Evolutionary conservation across 2,888 invertebrate species (phyloP), one percentile per base, ranked within the genome.

Genomic region (Yponomeuta sedellus): DNA sequence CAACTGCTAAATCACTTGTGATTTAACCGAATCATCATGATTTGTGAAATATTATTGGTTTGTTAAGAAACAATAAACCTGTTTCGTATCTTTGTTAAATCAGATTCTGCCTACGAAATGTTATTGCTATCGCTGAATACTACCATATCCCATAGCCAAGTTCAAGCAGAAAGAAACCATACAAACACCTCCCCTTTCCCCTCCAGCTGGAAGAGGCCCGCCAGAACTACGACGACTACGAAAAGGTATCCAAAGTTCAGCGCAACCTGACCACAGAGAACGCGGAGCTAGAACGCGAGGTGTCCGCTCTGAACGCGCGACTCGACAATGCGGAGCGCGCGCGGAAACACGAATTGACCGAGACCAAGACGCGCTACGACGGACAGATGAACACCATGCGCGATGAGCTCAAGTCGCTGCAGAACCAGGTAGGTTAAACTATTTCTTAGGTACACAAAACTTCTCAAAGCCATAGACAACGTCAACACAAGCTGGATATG

Each of bases 341-440:
- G 28, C 93, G 95, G 67, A 96, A 96, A 78, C 92, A 94, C 10
- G 97, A 98, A 77, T 85, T 97, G 40, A 94, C 94, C 1, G 95
- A 97, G 68, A 94, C 95, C 67, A 96, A 97, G 82, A 92, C 95
- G 82, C 93, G 97, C 66, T 97, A 97, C 78, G 98, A 98, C 75
- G 95, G 95, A 71, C 95, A 97, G 80, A 93, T 97, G 79, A 94
- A 94, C 70, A 93, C 95, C 16, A 94, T 97, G 77, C 94, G 95
- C 70, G 96, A 95, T 69, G 97, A 98, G 84, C 92, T 97, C 56
- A 95, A 95, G 72, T 94, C 96, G 10, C 92, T 97, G 75, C 97
- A 97, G 81, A 93, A 92, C 70, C 96, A 96, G 92, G 94, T 95
- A 71, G 12, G 25, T 8, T 39, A 44, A 25, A 25, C 25, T 2